phyloP scores from a whole-genome alignment of 1,140 invertebrate species.

The Cyphomyrmex costatus region DNA sequence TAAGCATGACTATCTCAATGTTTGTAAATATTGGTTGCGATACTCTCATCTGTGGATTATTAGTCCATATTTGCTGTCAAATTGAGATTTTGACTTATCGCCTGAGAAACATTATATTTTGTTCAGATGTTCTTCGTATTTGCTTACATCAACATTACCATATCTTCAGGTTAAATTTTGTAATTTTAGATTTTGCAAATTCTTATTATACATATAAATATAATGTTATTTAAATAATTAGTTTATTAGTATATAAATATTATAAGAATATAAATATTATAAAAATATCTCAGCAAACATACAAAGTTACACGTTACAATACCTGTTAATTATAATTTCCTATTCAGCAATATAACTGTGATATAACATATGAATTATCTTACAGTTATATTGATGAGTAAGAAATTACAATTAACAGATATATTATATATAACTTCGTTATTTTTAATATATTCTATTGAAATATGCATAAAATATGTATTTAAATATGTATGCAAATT shows the following conservation, averaged over 20 bases:
- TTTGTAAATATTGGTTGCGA: constrained; percentile 47
- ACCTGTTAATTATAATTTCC: too few species aligned
- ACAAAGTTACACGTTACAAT: too few species aligned
- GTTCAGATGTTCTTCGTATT: background rate
- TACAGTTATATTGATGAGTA: too few species aligned
- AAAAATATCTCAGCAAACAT: too few species aligned
- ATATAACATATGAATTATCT: too few species aligned
- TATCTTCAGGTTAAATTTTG: constrained; percentile 36
- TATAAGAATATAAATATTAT: too few species aligned
- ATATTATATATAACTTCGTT: background rate
- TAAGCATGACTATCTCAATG: constrained; percentile 35
- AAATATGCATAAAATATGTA: background rate
- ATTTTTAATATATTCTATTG: background rate
- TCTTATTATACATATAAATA: background rate
- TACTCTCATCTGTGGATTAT: constrained; percentile 62
- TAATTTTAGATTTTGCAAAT: background rate
- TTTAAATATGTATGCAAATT: background rate
- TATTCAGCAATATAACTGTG: too few species aligned
- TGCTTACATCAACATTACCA: constrained; percentile 24
- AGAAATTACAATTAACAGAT: too few species aligned
- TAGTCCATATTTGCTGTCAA: constrained; percentile 65
- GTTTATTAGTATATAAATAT: too few species aligned
- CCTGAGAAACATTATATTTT: constrained; percentile 7
- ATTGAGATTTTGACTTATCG: constrained; percentile 65
- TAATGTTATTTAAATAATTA: background rate